Evolutionary conservation across 2,797 vertebrate species (phyloP), one percentile per base, ranked within the genome.

Genomic region (Lacerta agilis): DNA sequence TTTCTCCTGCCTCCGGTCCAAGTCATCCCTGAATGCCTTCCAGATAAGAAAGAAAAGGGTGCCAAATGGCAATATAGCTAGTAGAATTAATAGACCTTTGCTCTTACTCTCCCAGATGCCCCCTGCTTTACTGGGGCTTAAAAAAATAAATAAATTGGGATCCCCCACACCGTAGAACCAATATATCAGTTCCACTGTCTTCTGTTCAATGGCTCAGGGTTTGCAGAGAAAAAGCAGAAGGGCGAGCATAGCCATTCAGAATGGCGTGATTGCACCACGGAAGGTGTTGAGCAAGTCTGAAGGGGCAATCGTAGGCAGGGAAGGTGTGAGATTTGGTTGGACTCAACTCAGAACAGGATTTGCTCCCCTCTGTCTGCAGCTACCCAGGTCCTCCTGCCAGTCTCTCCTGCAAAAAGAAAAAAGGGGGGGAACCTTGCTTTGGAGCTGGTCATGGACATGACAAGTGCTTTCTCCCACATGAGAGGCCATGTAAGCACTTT

Each of bases 1-100:
- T 89, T 88, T 80, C 71, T 89, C 45, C 45, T 67, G 58, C 33
- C 43, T 86, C 58, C 88, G 66, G 72, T 78, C 64, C 36, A 33
- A 88, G 82, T 27, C 17, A 15, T 82, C 41, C 41, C 71, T 82
- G 71, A 89, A 41, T 81, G 78, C 58, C 45, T 86, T 85, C 69
- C 43, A 25, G 61, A 81, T 85, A 76, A 75, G 78, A 85, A 81
- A 33, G 72, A 64, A 76, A 89, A 67, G 10, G 17, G 33, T 89
- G 88, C 83, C 88, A 67, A 55, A 82, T 13, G 64, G 88, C 83
- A 89, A 67, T 67, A 58, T 82, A 13, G 8, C 78, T 67, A 67
- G 78, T 89, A 76, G 81, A 89, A 89, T 86, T 89, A 86, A 82
- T 69, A 89, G 78, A 55, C 58, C 33, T 77, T 75, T 76, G 88